These are phyloP conservation scores for Schizothorax lantsangensis DNA, from an alignment of 2,797 vertebrate species.

Conservation along the genomic window DNA sequence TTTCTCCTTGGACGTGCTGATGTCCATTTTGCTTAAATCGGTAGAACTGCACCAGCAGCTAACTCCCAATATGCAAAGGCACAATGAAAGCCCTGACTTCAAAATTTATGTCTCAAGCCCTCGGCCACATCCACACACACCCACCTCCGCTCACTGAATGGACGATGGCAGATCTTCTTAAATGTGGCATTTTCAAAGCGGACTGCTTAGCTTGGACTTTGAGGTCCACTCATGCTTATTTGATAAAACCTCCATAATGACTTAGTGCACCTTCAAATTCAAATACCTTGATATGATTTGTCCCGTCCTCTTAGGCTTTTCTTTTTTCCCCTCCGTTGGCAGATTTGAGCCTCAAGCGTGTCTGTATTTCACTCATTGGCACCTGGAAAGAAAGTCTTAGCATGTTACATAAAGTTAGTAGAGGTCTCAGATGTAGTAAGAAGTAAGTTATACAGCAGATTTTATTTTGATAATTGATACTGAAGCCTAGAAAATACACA, in stretches of 20 bases:
- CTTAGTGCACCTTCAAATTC: conserved; percentile 73
- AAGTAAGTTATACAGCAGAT: conserved; percentile 7
- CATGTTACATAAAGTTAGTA: conserved; percentile 44
- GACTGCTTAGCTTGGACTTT: conserved; percentile 79
- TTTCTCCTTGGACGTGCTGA: conserved; percentile 71
- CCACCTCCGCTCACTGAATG: conserved; percentile 72
- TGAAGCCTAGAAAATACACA: neutral
- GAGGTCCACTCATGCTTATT: conserved; percentile 75
- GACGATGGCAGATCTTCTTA: conserved; percentile 81
- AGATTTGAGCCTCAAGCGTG: conserved; percentile 69
- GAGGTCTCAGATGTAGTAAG: conserved; percentile 4
- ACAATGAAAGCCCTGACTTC: conserved; percentile 84
- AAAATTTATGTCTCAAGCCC: conserved; percentile 77
- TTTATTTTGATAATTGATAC: neutral
- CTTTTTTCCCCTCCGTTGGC: conserved; percentile 76
- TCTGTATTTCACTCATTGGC: conserved; percentile 68
- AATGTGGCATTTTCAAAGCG: conserved; percentile 75
- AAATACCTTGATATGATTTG: conserved; percentile 79
- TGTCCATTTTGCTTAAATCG: conserved; percentile 80
- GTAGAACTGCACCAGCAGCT: conserved; percentile 79
- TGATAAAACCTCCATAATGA: conserved; percentile 76
- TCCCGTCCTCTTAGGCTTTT: conserved; percentile 71
- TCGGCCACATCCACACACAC: conserved; percentile 65
- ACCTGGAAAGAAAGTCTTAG: conserved; percentile 68
- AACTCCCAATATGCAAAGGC: conserved; percentile 76